Evolutionary conservation across 2,797 vertebrate species (phyloP), one percentile per base, ranked within the genome.

Genomic region (Sciaenops ocellatus): DNA sequence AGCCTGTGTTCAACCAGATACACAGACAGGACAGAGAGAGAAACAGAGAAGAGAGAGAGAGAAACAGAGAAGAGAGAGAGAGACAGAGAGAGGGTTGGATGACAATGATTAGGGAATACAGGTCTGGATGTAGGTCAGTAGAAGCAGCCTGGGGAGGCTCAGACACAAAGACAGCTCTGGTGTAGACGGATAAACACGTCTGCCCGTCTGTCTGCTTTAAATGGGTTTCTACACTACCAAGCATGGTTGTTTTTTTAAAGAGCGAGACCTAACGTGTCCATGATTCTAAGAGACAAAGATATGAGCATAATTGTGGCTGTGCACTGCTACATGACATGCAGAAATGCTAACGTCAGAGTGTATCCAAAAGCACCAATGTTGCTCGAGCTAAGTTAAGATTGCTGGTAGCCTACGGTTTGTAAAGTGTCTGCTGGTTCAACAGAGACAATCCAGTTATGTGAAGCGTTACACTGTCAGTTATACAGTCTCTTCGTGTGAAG

Each of bases 71-170:
- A 50, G 24, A 74, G 47, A 71, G 57, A 59, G 18, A 62, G 65
- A 77, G 83, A 87, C 65, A 84, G 61, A 85, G 69, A 83, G 69
- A 83, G 70, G 68, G 73, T 0, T 66, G 73, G 73, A 87, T 73
- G 69, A 60, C 47, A 82, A 79, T 83, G 79, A 89, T 87, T 85
- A 85, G 83, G 51, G 85, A 79, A 79, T 67, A 77, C 86, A 84
- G 86, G 84, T 84, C 79, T 90, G 77, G 86, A 94, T 94, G 89
- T 92, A 92, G 92, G 93, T 94, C 93, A 93, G 81, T 87, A 87
- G 87, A 90, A 92, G 92, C 92, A 92, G 93, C 87, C 91, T 80
- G 87, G 88, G 84, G 87, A 88, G 91, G 89, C 89, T 92, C 85
- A 92, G 88, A 92, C 92, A 92, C 79, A 91, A 88, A 90, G 85